phyloP scores from a whole-genome alignment of 1,140 invertebrate genomes.

The Thrips palmi region DNA sequence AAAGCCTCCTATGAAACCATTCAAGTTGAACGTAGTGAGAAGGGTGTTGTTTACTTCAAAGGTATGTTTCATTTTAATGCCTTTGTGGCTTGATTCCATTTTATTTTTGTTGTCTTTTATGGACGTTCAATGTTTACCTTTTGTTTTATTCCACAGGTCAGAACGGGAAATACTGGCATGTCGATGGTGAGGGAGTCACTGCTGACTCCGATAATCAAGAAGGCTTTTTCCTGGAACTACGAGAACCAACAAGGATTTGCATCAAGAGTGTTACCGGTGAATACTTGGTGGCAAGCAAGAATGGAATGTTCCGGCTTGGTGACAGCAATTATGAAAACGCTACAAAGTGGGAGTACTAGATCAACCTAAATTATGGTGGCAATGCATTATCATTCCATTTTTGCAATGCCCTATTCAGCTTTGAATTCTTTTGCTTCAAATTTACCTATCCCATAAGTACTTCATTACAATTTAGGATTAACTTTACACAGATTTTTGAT shows the following conservation, averaged over 20 bases:
- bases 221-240: slow-evolving; percentile 79
- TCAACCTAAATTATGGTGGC: too few species aligned
- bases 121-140: too few species aligned
- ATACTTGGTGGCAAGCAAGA: slow-evolving; percentile 84
- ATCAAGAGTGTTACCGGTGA: slow-evolving; percentile 62
- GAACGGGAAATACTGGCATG: slow-evolving; percentile 86
- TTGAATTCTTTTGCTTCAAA: too few species aligned
- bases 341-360: slow-evolving; percentile 89
- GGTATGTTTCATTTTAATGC: slow-evolving; percentile 32
- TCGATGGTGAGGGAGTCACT: slow-evolving; percentile 66
- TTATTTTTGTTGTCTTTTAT: too few species aligned
- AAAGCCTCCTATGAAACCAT: slow-evolving; percentile 89
- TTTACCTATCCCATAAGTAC: too few species aligned
- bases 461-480: too few species aligned
- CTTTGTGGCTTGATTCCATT: not conserved
- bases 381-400: too few species aligned
- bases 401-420: too few species aligned
- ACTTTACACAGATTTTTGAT: too few species aligned
- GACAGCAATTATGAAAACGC: slow-evolving; percentile 58
- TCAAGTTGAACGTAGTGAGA: slow-evolving; percentile 70
- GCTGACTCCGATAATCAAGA: slow-evolving; percentile 72
- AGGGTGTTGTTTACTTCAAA: slow-evolving; percentile 83
- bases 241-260: slow-evolving; percentile 77
- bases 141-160: slow-evolving; percentile 51
- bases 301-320: slow-evolving; percentile 74